A percentile compares a stretch with the other conserved stretches of the same genome.
These are phyloP conservation scores for Macrotus californicus DNA, from an alignment of 2,113 vertebrate species.

Conservation along the genomic window DNA sequence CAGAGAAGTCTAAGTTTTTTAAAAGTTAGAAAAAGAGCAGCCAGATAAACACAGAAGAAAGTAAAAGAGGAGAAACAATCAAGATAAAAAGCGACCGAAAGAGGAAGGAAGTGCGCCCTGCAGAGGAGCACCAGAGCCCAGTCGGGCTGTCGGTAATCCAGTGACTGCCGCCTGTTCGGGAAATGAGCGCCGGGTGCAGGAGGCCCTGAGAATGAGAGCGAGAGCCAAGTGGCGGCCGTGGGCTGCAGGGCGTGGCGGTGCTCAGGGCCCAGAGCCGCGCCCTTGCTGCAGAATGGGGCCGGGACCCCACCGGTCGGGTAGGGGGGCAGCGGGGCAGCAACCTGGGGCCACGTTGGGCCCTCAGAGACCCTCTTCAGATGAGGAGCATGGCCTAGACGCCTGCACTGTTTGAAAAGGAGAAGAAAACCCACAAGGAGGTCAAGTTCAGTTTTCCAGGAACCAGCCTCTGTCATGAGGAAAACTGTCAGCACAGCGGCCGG, in stretches of 20 bases:
- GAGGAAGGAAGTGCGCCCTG: neutral
- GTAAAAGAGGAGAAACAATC: neutral
- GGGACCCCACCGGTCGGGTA: neutral
- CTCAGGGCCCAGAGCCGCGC: neutral
- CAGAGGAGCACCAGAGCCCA: neutral
- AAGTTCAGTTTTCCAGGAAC: neutral
- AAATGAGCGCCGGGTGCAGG: neutral
- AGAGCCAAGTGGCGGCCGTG: neutral
- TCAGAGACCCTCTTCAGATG: neutral
- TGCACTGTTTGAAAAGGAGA: neutral
- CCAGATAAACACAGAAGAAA: neutral
- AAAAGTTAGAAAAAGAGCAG: neutral
- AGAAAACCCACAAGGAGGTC: neutral
- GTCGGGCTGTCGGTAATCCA: neutral
- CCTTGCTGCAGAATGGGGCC: neutral
- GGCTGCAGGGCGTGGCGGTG: neutral
- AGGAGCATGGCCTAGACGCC: neutral
- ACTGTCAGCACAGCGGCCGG: neutral
- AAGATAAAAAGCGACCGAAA: neutral
- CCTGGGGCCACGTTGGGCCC: accelerated
- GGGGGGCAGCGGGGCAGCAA: neutral
- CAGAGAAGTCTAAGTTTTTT: too few species aligned
- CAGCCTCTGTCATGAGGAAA: neutral
- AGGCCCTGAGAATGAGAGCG: neutral
- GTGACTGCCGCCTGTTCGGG: neutral